Evolutionary conservation across 2,888 invertebrate genomes (phyloP).

Genomic region (Linnaemya tessellans): DNA sequence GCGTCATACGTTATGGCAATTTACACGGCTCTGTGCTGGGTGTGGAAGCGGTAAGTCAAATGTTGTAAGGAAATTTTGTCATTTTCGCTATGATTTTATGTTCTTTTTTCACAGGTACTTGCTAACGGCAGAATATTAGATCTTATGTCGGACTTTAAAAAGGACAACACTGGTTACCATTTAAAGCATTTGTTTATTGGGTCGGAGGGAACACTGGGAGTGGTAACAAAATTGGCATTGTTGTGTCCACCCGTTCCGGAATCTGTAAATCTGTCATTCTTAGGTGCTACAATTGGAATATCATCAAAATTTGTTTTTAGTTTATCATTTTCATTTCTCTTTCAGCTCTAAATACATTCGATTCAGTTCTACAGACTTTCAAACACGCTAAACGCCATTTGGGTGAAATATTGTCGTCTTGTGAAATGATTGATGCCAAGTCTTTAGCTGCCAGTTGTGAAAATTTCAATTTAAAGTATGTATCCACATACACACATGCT

Average conservation of each 20-base stretch:
- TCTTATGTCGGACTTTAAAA: slow-evolving; percentile 92
- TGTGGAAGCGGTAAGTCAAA: slow-evolving; percentile 90
- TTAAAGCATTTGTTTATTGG: slow-evolving; percentile 98
- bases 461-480: slow-evolving; percentile 85
- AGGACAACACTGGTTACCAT: slow-evolving; percentile 99
- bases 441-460: slow-evolving; percentile 87
- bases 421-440: slow-evolving; percentile 94
- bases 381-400: slow-evolving; percentile 87
- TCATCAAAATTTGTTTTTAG: background rate
- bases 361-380: slow-evolving; percentile 90
- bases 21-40: slow-evolving; percentile 96
- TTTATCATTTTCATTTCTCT: background rate
- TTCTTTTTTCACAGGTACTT: slow-evolving; percentile 76
- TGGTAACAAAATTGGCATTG: slow-evolving; percentile 96
- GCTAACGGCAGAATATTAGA: slow-evolving; percentile 94
- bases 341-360: slow-evolving; percentile 90
- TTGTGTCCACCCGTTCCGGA: slow-evolving; percentile 94
- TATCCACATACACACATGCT: slow-evolving; percentile 10
- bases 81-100: background rate
- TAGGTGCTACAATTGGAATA: slow-evolving; percentile 85
- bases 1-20: slow-evolving; percentile 97
- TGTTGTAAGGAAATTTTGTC: too few species aligned
- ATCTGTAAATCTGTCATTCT: slow-evolving; percentile 92
- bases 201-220: slow-evolving; percentile 97
- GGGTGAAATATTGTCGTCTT: slow-evolving; percentile 96